Percentiles rank a stretch among this genome's conserved stretches.
Evolutionary conservation across 2,797 vertebrate genomes (phyloP).

Genomic region (Fratercula arctica): DNA sequence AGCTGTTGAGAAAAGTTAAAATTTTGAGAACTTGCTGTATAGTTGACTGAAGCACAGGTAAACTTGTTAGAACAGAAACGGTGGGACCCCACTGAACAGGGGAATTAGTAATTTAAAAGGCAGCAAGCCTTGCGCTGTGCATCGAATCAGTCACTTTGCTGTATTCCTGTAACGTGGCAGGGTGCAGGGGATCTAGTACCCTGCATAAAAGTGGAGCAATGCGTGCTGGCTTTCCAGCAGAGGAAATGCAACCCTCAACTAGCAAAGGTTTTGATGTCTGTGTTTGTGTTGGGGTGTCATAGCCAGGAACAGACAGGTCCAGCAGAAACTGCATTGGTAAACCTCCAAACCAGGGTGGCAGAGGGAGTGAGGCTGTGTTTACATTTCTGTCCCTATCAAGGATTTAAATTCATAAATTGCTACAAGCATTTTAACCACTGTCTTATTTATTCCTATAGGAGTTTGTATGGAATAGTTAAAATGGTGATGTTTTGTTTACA

Average conservation of each 20-base stretch:
- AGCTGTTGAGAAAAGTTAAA: not conserved
- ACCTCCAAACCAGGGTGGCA: too few relatives aligned
- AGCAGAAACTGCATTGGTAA: not conserved
- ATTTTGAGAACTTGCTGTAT: not conserved
- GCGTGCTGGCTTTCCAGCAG: not conserved
- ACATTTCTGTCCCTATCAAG: not conserved
- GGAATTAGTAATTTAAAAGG: not conserved
- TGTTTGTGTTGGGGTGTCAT: not conserved
- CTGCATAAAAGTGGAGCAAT: accelerated
- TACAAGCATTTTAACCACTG: not conserved
- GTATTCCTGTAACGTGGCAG: not conserved
- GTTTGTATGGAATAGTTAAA: not conserved
- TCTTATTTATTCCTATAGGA: not conserved
- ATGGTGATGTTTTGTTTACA: not conserved
- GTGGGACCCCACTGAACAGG: not conserved
- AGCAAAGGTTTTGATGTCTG: accelerated
- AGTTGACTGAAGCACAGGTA: not conserved
- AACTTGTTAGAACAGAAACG: not conserved
- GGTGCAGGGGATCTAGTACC: too few relatives aligned
- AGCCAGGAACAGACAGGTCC: not conserved
- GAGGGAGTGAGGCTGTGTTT: not conserved
- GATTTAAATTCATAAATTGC: not conserved
- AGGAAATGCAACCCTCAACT: not conserved
- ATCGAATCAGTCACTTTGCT: not conserved
- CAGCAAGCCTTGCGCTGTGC: not conserved